Conservation (phyloP, 2,113 vertebrate species). For the Sakesphorus luctuosus region DNA sequence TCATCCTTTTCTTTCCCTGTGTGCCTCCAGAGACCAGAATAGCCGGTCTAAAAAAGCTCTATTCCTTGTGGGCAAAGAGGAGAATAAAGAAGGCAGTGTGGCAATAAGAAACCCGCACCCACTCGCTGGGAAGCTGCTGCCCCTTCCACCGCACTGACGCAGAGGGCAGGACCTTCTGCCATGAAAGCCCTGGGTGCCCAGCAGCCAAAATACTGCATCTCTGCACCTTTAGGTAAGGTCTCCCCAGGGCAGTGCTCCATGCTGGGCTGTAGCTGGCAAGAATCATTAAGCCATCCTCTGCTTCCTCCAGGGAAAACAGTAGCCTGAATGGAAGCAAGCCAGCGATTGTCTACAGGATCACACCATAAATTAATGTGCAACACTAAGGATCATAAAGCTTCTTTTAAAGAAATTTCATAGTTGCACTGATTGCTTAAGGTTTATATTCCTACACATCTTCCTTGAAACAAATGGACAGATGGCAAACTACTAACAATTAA, state of each 20-base stretch:
- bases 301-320: not conserved
- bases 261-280: not conserved
- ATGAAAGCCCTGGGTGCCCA: accelerated
- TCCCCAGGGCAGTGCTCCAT: accelerated
- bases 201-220: not conserved
- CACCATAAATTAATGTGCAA: not conserved
- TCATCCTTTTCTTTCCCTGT: not conserved
- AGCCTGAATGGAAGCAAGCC: not conserved
- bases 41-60: not conserved
- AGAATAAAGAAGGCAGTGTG: not conserved
- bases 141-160: not conserved
- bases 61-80: not conserved
- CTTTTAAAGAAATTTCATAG: not conserved
- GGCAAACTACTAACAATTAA: not conserved
- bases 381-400: not conserved
- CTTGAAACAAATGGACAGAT: not conserved
- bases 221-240: not conserved
- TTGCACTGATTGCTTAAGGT: not conserved
- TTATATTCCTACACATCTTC: not conserved
- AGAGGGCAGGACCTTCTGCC: not conserved
- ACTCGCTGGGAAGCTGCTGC: not conserved
- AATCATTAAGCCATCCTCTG: not conserved
- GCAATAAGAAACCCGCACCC: not conserved
- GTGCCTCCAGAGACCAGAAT: conserved; percentile 22
- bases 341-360: not conserved